Percentiles rank a stretch among this genome's conserved stretches.
These are phyloP conservation scores for Chromis chromis DNA, from an alignment of 2,797 vertebrate genomes.

Conservation along the genomic window DNA sequence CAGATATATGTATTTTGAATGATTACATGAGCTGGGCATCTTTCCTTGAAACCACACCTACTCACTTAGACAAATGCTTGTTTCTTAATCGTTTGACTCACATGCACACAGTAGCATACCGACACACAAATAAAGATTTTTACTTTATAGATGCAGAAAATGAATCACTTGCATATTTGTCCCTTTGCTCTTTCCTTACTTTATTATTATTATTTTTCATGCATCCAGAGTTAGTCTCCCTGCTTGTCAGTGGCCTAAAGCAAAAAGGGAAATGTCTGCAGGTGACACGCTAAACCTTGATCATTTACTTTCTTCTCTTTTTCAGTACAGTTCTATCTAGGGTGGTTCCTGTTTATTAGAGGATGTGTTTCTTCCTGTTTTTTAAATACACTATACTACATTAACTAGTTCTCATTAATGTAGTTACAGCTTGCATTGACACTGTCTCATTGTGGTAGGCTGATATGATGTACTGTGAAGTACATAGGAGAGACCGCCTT, in stretches of 20 bases:
- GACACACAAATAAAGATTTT: slow-evolving; percentile 20
- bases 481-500: background rate
- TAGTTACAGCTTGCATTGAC: background rate
- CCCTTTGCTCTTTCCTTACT: background rate
- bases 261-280: background rate
- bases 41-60: background rate
- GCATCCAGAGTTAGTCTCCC: background rate
- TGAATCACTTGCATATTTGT: background rate
- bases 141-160: background rate
- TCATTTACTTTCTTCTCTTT: background rate
- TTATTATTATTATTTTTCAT: background rate
- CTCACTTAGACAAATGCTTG: background rate
- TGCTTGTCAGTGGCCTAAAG: slow-evolving; percentile 1
- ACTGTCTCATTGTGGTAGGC: background rate
- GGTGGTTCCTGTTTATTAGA: background rate
- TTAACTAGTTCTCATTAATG: background rate
- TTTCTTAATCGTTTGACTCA: background rate
- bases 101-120: background rate
- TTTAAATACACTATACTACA: background rate
- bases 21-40: background rate
- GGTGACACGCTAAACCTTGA: background rate
- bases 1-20: background rate
- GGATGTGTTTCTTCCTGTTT: background rate
- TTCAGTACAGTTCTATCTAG: background rate
- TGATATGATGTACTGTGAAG: background rate